phyloP scores from a whole-genome alignment of 2,888 invertebrate species.

The Pterostichus madidus region DNA sequence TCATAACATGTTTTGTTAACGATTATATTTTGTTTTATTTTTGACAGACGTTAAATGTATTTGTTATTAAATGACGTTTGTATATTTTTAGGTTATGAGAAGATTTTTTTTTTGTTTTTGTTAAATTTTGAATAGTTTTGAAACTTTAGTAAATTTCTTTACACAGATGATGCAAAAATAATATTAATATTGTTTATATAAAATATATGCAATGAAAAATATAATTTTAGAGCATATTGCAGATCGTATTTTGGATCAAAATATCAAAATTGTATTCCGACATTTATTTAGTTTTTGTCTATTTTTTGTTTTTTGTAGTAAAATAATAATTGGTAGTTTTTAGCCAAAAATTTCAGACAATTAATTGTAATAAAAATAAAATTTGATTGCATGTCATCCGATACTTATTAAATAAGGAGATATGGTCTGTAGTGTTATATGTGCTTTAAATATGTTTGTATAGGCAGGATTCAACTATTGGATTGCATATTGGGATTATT shows the following conservation, averaged over 20 bases:
- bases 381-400: too few species aligned
- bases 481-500: background rate
- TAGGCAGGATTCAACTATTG: background rate
- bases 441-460: background rate
- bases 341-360: background rate
- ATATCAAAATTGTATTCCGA: too few species aligned
- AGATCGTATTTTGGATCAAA: too few species aligned
- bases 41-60: conserved; percentile 7
- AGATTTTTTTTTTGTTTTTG: background rate
- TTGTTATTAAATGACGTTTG: conserved; percentile 14
- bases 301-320: too few species aligned
- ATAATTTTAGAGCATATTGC: too few species aligned
- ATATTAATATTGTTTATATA: too few species aligned
- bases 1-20: conserved; percentile 2
- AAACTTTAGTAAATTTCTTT: background rate
- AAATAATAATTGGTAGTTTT: background rate
- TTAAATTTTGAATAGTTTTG: background rate
- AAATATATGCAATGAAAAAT: too few species aligned
- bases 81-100: background rate
- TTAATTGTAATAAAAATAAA: background rate
- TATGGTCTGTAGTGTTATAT: background rate
- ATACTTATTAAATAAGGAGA: too few species aligned
- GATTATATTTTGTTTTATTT: conserved; percentile 1
- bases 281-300: too few species aligned
- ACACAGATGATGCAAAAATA: background rate